Conservation (phyloP, 92 coral and sea anemone genomes). For the Palythoa grandis region DNA sequence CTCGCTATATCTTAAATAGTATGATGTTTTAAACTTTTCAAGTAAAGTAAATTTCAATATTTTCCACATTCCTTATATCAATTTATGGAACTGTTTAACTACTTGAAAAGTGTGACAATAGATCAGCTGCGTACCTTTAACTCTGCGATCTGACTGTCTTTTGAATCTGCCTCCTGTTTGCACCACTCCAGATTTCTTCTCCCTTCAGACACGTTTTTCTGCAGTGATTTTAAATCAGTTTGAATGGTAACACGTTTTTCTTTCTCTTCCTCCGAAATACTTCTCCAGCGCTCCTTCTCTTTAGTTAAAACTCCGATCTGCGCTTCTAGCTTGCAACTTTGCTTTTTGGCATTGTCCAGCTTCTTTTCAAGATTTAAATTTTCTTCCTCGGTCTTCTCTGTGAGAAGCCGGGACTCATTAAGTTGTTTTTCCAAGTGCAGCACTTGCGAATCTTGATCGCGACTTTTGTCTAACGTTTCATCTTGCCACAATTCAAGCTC, state of each 20-base stretch:
- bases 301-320: slow-evolving; percentile 8
- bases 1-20: no score
- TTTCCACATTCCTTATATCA: no score
- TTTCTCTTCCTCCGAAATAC: slow-evolving; percentile 46
- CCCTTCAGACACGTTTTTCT: slow-evolving; percentile 51
- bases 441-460: slow-evolving; percentile 29
- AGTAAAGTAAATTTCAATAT: no score
- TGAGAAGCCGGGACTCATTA: slow-evolving; percentile 18
- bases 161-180: slow-evolving; percentile 46
- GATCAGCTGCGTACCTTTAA: slow-evolving; percentile 36
- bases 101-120: no score
- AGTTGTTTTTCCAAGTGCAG: slow-evolving; percentile 21
- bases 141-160: slow-evolving; percentile 47
- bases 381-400: slow-evolving; percentile 27
- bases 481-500: slow-evolving; percentile 25
- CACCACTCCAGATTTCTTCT: slow-evolving; percentile 43
- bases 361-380: slow-evolving; percentile 14
- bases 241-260: slow-evolving; percentile 8
- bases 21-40: no score
- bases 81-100: no score
- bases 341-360: slow-evolving; percentile 6
- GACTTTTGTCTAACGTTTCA: slow-evolving; percentile 13
- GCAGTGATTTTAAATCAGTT: slow-evolving; percentile 25
- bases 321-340: slow-evolving; percentile 15
- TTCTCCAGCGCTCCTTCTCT: slow-evolving; percentile 45